Evolutionary conservation across 2,888 invertebrate species (phyloP), one percentile per base, ranked within the genome.

Genomic region (Leucozona laternaria): DNA sequence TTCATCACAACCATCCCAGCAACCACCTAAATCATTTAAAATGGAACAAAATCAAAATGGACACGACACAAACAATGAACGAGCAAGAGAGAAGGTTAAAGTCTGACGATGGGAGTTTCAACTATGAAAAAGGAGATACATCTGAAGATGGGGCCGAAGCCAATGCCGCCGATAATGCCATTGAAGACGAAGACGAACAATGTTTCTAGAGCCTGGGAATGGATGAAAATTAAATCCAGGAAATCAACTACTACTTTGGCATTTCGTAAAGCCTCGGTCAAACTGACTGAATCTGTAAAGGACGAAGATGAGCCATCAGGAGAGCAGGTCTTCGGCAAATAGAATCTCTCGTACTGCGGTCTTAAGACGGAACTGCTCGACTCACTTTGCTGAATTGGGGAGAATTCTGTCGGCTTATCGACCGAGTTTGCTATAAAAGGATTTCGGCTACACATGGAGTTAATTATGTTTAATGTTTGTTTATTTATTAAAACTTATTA

Each of bases 291-390:
- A 48, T 85, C 89, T 0, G 64, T 88, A 15, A 77, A 88, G 11
- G n/a, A 64, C 4, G 79, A 87, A 37, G 86, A 88, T n/a, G 89
- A 89, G 34, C 86, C 89, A 45, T 89, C 89, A 2, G 90, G 90
- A 0, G 88, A 89, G 62, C 90, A 91, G 62, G 95, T 96, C 1
- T 97, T 98, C 92, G 96, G 96, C 64, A 95, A 96, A 90, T 97
- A 97, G 92, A 97, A 97, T 92, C 94, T 98, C n/a, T 96, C 96
- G 0, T 97, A 97, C 91, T 97, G 97, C 91, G 98, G 98, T 7
- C 93, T 97, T 37, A 79, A 79, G 5, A 2, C 48, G 0, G 82
- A 86, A 5, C 64, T 86, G 11, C 48, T 86, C 4, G 82, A 86
- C 7, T 58, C 73, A 0, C 53, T 86, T 1, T 86, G 86, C 20